Conservation (phyloP, 2,113 vertebrate genomes). For the Lathamus discolor region DNA sequence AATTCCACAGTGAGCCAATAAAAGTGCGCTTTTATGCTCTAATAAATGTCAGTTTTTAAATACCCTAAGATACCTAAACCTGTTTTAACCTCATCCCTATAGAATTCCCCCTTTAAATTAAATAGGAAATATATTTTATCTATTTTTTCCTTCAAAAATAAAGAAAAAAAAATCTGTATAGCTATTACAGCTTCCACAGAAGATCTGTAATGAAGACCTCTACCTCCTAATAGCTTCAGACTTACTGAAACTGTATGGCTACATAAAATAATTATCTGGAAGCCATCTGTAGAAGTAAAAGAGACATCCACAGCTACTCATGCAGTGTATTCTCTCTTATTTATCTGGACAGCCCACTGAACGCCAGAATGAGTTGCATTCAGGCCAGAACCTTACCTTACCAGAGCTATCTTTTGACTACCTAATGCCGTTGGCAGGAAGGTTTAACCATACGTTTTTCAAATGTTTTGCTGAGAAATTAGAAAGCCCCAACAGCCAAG, state of each 20-base stretch:
- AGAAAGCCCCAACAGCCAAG: background rate
- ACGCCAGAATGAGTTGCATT: background rate
- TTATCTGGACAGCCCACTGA: background rate
- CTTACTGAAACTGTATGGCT: background rate
- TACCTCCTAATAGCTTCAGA: background rate
- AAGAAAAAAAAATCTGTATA: background rate
- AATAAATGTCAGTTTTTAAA: background rate
- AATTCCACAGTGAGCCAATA: constrained; percentile 1
- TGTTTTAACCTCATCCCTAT: background rate
- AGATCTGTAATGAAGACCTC: background rate
- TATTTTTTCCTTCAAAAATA: background rate
- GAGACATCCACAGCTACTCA: background rate
- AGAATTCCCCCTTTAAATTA: background rate
- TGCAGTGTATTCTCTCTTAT: background rate
- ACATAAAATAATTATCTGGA: background rate
- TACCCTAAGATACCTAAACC: background rate
- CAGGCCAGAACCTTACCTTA: background rate
- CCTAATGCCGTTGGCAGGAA: background rate
- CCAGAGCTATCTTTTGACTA: background rate
- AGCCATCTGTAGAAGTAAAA: background rate
- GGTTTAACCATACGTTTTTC: background rate
- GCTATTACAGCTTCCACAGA: background rate
- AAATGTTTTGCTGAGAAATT: background rate
- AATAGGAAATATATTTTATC: background rate
- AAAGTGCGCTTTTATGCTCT: background rate